Evolutionary conservation across 2,113 vertebrate genomes (phyloP).

Genomic region (Lophochroa leadbeateri): DNA sequence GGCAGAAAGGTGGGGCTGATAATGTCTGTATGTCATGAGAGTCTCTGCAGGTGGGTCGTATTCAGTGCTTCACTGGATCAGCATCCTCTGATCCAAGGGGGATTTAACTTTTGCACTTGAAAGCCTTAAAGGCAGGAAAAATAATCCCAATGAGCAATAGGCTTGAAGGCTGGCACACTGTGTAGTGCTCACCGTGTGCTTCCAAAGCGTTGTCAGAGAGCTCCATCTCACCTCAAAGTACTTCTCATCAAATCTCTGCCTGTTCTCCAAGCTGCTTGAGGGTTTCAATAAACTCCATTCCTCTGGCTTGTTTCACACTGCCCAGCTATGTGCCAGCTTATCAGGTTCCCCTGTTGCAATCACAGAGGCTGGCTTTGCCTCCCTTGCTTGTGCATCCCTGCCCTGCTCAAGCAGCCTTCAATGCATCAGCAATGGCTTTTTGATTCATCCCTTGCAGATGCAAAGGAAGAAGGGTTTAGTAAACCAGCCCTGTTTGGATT

Average conservation of each 20-base stretch:
- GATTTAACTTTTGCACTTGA: background rate
- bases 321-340: background rate
- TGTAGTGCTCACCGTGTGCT: background rate
- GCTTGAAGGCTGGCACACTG: background rate
- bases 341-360: background rate
- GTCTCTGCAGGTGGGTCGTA: background rate
- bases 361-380: rapidly evolving
- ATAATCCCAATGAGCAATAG: background rate
- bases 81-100: background rate
- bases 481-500: background rate
- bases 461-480: background rate
- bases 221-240: background rate
- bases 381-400: background rate
- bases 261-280: background rate
- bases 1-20: background rate
- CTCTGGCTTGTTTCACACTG: background rate
- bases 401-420: background rate
- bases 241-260: background rate
- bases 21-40: rapidly evolving
- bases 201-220: background rate
- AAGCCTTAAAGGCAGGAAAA: background rate
- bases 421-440: background rate
- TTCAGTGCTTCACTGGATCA: background rate
- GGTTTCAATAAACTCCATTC: background rate
- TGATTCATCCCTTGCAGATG: background rate